Base-by-base conservation (phyloP, 2,888 invertebrate genomes). In the Matsumyia berberina region DNA sequence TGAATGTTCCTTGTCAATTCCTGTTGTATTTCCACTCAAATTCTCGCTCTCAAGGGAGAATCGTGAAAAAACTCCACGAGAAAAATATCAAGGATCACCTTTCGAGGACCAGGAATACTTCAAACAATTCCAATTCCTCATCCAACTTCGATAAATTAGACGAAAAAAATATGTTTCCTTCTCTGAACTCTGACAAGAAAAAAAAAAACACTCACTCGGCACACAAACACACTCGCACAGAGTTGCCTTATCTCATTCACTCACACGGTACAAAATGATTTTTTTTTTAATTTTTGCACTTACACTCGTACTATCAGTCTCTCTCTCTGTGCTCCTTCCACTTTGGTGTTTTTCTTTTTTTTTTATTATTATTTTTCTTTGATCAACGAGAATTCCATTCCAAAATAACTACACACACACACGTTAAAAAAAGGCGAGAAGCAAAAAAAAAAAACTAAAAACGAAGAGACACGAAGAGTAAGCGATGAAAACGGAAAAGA, bases 351-450 rank as follows among this genome's bases (percentile, higher is more conserved):
- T 49, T 57, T 46, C 62, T 72, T 29, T 69, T 70, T 58, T 66
- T 31, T 42, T 39, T 33, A 19, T 33, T 77, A 62, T 69, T 62
- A 57, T 73, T 85, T 78, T 85, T 79, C 69, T 79, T 85, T 69
- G 51, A 79, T 64, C 79, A 70, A 70, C 85, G 42, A 85, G 79
- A 85, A 85, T 85, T 85, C 78, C 85, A 85, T 85, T 85, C 79
- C 85, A 85, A 85, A 85, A 85, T 85, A 85, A 85, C 79, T 85
- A 85, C 79, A 79, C 73, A 82, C 73, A 78, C 72, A 66, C 24
- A 24, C 24, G 4, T 24, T 24, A 24, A 55, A 57, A 31, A 17
- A 9, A 19, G 17, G 17, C 49, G 33, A 76, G 49, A 62, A 42
- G 70, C 39, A 64, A 24, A 24, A 24, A 74, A 46, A 58, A 78